Base-by-base conservation (phyloP, 35 echinoderm and acorn worm species). In the Stichopus chloronotus region DNA sequence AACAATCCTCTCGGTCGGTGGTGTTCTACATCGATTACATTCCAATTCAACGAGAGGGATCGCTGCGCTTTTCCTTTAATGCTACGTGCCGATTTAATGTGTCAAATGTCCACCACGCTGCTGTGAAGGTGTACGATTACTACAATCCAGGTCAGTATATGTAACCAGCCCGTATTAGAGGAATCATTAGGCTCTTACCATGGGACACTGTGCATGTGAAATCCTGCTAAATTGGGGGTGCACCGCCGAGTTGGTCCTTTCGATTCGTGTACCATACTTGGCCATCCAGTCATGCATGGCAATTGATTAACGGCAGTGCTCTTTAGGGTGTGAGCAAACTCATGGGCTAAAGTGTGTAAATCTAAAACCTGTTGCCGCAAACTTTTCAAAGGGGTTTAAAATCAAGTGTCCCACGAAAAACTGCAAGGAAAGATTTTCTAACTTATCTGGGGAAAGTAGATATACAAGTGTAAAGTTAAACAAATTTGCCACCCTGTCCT, bases 1-100 rank as follows among this genome's bases (percentile, higher is more conserved):
- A 89, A 72, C 7, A 3, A 72, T 89, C 87, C 4, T 23, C 25
- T 17, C 23, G 87, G 10, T 89, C 87, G 4, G 87, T 89, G 9
- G 71, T 89, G 9, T 71, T 89, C 61, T 89, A 89, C 55, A 43
- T 61, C 14, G 87, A 89, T 55, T 24, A 89, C 87, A 71, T 89
- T 52, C 87, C 87, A 2, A 25, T 71, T 5, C 30, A 54, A 43
- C 20, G 8, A 4, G 87, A 71, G 2, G 24, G 52, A 21, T 61
- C 87, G 5, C 4, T 89, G 5, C 21, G 87, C 2, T 89, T 89
- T 74, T 8, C 53, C 8, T 89, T 89, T 54, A 63, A 54, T 25
- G 59, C 65, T 89, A 4, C 7, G 1, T 54, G 65, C 52, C 25
- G 10, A 53, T 63, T 72, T 19, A 10, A 10, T 7, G 87, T 72